phyloP scores from a whole-genome alignment of 2,113 vertebrate species.

The Lasiurus cinereus region DNA sequence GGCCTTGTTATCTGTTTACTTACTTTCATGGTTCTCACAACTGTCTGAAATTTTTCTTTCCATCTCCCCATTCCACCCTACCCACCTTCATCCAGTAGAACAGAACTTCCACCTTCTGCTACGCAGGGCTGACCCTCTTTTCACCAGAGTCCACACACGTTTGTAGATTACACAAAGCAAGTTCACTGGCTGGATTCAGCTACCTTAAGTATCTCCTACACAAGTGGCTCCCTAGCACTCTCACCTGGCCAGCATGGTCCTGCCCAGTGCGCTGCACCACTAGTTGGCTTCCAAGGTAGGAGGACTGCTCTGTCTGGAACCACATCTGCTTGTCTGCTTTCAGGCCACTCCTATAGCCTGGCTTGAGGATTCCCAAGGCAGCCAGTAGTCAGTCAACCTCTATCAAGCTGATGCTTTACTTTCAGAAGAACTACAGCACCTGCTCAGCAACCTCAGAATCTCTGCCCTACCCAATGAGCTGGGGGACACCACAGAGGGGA shows the following conservation, averaged over 20 bases:
- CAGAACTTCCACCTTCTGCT: not conserved
- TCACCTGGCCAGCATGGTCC: not conserved
- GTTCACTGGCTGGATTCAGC: not conserved
- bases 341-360: not conserved
- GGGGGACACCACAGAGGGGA: not conserved
- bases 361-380: not conserved
- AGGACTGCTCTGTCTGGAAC: not conserved
- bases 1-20: not conserved
- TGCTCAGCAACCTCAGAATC: not conserved
- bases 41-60: not conserved
- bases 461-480: not conserved
- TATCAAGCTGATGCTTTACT: not conserved
- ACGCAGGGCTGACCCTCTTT: not conserved
- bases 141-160: not conserved
- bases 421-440: not conserved
- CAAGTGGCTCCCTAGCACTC: not conserved
- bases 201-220: fast-evolving
- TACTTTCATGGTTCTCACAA: fast-evolving
- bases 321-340: not conserved
- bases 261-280: not conserved
- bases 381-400: not conserved
- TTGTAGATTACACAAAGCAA: not conserved
- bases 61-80: not conserved
- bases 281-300: not conserved
- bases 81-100: not conserved